Evolutionary conservation across 2,113 vertebrate genomes (phyloP).

Genomic region (Pimephales promelas): DNA sequence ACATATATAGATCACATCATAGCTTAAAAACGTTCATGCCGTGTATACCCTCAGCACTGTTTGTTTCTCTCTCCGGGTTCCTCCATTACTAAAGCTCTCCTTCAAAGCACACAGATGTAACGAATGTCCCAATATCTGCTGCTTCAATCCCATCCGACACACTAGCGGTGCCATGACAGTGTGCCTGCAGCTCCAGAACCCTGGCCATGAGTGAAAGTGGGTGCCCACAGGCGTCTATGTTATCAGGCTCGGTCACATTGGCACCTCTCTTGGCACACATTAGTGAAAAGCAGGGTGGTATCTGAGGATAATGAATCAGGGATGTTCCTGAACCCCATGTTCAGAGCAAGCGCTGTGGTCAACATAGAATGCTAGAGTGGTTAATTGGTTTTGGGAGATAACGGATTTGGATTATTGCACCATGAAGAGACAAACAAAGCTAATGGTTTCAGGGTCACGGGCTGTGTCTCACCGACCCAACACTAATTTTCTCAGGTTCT

Average conservation of each 20-base stretch:
- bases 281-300: slow-evolving; percentile 59
- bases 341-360: slow-evolving; percentile 76
- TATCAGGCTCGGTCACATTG: slow-evolving; percentile 78
- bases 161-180: slow-evolving; percentile 51
- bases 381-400: slow-evolving; percentile 82
- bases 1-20: not conserved
- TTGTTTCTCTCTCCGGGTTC: slow-evolving; percentile 28
- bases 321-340: slow-evolving; percentile 68
- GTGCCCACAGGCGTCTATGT: slow-evolving; percentile 61
- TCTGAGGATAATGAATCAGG: slow-evolving; percentile 68
- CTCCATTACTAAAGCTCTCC: not conserved
- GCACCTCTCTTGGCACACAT: slow-evolving; percentile 61
- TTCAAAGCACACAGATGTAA: slow-evolving; percentile 46
- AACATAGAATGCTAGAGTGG: slow-evolving; percentile 75
- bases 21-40: not conserved
- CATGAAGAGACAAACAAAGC: slow-evolving; percentile 64
- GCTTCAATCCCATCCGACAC: slow-evolving; percentile 57
- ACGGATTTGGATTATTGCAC: slow-evolving; percentile 73
- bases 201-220: slow-evolving; percentile 48
- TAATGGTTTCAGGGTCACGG: slow-evolving; percentile 70
- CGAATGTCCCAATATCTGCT: slow-evolving; percentile 34
- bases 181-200: slow-evolving; percentile 48
- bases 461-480: slow-evolving; percentile 51
- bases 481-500: not conserved
- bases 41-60: not conserved